Percentiles rank a stretch among this genome's conserved stretches.
phyloP scores from a whole-genome alignment of 1,140 invertebrate species.

The Colletes gigas region DNA sequence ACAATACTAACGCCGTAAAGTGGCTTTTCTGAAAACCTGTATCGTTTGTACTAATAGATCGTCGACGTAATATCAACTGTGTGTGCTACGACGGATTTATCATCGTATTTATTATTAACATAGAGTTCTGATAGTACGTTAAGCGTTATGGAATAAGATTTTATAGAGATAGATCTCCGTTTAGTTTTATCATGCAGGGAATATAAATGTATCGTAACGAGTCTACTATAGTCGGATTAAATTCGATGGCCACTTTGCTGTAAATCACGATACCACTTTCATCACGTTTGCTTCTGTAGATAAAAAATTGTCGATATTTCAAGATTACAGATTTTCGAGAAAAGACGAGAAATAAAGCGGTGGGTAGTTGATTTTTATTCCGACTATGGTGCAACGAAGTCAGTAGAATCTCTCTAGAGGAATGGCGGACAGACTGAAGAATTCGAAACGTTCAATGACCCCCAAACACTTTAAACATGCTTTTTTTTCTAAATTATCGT shows the following conservation, averaged over 20 bases:
- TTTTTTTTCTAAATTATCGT: too few relatives aligned
- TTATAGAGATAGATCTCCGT: background rate
- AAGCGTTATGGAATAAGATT: background rate
- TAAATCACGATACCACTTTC: too few relatives aligned
- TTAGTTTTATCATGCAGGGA: background rate
- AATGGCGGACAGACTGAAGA: slow-evolving; percentile 31
- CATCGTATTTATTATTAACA: slow-evolving; percentile 33
- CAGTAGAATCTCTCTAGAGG: slow-evolving; percentile 37
- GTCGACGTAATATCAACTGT: background rate
- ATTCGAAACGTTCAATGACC: slow-evolving; percentile 16
- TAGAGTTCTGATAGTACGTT: slow-evolving; percentile 3
- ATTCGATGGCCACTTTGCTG: too few relatives aligned
- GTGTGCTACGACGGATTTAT: slow-evolving; percentile 11
- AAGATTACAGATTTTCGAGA: too few relatives aligned
- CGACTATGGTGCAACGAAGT: background rate
- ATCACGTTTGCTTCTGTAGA: too few relatives aligned
- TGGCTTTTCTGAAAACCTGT: background rate
- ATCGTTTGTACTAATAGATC: slow-evolving; percentile 6
- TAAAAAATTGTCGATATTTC: too few relatives aligned
- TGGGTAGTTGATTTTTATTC: too few relatives aligned
- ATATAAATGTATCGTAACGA: too few relatives aligned
- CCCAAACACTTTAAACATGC: background rate
- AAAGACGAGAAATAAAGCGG: too few relatives aligned
- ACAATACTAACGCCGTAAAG: background rate
- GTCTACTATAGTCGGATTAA: too few relatives aligned